Evolutionary conservation across 2,113 vertebrate genomes (phyloP).

Genomic region (Crotalus tigris): DNA sequence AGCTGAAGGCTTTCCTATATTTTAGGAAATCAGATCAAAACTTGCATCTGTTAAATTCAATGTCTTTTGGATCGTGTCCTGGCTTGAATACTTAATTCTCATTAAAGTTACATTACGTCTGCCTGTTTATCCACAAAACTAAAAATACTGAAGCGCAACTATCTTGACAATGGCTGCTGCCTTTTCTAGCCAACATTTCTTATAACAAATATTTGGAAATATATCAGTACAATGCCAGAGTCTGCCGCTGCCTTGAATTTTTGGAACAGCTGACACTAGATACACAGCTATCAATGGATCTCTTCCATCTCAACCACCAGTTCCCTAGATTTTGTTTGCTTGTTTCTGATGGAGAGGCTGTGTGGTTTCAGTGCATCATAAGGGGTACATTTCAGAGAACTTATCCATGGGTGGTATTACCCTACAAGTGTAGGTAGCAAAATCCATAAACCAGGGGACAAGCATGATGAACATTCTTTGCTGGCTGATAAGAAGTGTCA

Average conservation of each 20-base stretch:
- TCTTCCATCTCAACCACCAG: constrained; percentile 8
- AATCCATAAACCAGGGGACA: constrained; percentile 4
- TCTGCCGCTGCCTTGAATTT: neutral
- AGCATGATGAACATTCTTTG: constrained; percentile 24
- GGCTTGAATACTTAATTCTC: neutral
- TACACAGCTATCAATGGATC: neutral
- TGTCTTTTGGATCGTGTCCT: neutral
- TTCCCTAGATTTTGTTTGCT: neutral
- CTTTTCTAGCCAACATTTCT: neutral
- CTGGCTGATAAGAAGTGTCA: neutral
- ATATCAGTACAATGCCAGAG: neutral
- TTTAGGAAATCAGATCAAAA: neutral
- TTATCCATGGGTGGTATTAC: constrained; percentile 5
- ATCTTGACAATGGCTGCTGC: neutral
- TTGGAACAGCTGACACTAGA: neutral
- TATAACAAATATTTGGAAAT: neutral
- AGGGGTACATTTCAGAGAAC: neutral
- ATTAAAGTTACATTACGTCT: neutral
- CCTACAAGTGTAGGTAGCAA: neutral
- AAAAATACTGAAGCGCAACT: neutral
- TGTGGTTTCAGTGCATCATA: neutral
- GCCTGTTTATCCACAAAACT: neutral
- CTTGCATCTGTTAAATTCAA: neutral
- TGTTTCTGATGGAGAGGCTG: neutral
- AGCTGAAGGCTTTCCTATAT: neutral